Evolutionary conservation across 2,113 vertebrate genomes (phyloP).

Genomic region (Oenanthe oenanthe): DNA sequence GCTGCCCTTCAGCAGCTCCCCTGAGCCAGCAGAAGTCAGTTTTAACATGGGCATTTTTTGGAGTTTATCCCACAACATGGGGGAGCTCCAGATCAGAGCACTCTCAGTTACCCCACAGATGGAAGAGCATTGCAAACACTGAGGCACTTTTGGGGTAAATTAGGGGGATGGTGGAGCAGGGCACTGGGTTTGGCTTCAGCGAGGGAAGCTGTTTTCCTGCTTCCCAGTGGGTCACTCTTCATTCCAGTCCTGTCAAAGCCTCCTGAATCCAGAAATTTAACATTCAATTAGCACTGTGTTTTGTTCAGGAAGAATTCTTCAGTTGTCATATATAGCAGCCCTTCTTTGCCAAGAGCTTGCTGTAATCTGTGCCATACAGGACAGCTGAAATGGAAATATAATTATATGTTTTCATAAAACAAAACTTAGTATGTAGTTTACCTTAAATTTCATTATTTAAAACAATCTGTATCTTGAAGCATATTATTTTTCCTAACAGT

Average conservation of each 20-base stretch:
- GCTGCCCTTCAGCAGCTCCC: neutral
- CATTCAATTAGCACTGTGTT: constrained; percentile 44
- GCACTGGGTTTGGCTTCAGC: rapidly evolving
- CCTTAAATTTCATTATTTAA: neutral
- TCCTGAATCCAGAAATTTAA: constrained; percentile 8
- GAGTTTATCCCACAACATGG: neutral
- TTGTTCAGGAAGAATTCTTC: neutral
- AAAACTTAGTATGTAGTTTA: neutral
- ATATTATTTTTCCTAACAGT: neutral
- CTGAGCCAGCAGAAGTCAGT: rapidly evolving
- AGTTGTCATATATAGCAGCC: neutral
- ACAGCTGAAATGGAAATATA: neutral
- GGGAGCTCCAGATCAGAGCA: neutral
- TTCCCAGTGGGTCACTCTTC: neutral
- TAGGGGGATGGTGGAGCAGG: neutral
- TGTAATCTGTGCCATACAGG: neutral
- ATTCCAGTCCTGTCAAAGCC: neutral
- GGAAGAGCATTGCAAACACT: neutral
- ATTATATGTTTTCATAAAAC: neutral
- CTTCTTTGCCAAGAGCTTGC: neutral
- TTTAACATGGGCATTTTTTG: neutral
- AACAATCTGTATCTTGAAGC: neutral
- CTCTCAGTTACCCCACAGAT: neutral
- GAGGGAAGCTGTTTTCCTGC: neutral
- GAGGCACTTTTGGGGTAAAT: rapidly evolving